These are phyloP conservation scores for Orcinus orca DNA, from an alignment of 2,113 vertebrate species.

Conservation along the genomic window DNA sequence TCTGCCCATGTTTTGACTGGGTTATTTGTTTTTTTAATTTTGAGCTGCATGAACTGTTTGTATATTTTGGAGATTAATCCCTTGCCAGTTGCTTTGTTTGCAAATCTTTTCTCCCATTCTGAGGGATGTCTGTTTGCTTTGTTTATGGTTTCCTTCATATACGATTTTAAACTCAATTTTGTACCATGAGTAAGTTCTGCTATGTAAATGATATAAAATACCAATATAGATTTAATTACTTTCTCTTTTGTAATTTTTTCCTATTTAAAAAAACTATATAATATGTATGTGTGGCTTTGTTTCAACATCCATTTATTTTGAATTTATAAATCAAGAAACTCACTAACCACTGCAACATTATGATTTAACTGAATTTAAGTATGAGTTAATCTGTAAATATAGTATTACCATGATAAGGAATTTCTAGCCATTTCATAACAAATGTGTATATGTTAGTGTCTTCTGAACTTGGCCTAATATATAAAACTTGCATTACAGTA, in stretches of 20 bases:
- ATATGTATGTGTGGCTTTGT: neutral
- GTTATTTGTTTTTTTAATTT: no score
- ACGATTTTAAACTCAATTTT: conserved; percentile 4
- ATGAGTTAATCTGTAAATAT: neutral
- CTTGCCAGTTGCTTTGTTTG: no score
- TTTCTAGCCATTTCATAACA: neutral
- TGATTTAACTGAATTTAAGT: neutral
- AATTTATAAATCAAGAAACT: neutral
- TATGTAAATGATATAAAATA: conserved; percentile 14
- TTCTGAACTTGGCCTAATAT: neutral
- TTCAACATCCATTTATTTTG: neutral
- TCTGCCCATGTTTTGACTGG: no score
- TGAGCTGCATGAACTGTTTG: no score
- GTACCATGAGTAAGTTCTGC: neutral
- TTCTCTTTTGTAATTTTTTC: neutral
- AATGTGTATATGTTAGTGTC: neutral
- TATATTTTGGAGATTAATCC: no score
- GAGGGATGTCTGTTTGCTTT: no score
- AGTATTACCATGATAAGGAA: neutral
- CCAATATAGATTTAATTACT: neutral
- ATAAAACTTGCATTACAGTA: neutral
- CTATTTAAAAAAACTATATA: neutral
- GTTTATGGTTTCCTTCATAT: neutral
- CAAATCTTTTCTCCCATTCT: no score
- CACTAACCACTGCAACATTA: neutral